Conservation (phyloP, 2,797 vertebrate genomes). For the Lepilemur ruficaudatus region DNA sequence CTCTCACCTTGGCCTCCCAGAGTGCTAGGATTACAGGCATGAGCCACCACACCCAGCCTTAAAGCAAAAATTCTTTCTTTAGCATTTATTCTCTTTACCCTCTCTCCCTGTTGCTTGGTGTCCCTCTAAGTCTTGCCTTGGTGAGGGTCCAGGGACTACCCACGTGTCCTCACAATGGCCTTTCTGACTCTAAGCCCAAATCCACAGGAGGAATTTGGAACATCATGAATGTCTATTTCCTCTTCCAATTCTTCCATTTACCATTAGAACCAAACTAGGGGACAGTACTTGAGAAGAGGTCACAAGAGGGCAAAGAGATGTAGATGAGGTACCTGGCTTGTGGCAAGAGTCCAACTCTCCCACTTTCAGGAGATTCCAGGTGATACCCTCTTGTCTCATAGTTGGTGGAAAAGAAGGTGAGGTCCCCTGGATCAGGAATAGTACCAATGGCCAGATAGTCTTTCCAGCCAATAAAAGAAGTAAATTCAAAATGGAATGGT, state of each 20-base stretch:
- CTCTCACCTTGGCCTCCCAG: too few species aligned
- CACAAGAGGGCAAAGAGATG: neutral
- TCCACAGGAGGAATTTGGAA: neutral
- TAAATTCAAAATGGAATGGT: constrained; percentile 9
- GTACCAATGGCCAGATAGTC: neutral
- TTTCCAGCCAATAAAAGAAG: constrained; percentile 16
- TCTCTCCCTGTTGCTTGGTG: neutral
- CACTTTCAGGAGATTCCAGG: neutral
- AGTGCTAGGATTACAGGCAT: too few species aligned
- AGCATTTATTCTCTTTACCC: neutral
- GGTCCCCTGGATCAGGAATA: neutral
- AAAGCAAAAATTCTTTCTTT: neutral
- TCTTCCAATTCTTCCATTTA: neutral
- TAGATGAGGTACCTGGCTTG: neutral
- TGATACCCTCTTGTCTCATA: neutral
- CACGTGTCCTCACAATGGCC: neutral
- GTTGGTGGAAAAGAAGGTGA: constrained; percentile 4
- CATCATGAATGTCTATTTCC: neutral
- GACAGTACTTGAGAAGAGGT: neutral
- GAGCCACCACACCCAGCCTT: too few species aligned
- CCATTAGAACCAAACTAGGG: neutral
- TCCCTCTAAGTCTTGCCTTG: neutral
- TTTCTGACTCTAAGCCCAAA: neutral
- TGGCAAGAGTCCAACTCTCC: neutral
- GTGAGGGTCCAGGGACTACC: neutral